phyloP scores from a whole-genome alignment of 2,888 invertebrate species.

The Drosophila quinaria region DNA sequence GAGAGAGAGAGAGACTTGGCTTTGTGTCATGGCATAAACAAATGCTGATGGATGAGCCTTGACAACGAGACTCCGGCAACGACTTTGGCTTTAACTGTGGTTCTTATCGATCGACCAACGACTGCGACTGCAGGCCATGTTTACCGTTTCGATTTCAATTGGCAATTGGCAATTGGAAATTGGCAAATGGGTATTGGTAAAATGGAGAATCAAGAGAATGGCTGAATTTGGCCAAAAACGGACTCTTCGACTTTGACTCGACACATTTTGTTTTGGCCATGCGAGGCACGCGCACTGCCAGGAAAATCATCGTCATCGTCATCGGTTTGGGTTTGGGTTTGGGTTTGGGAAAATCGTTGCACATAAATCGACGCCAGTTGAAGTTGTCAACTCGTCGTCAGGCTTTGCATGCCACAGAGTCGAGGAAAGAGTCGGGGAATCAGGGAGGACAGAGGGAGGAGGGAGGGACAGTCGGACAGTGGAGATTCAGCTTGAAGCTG shows the following conservation, averaged over 20 bases:
- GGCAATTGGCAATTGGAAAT: slow-evolving; percentile 25
- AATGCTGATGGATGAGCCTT: slow-evolving; percentile 58
- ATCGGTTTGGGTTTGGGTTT: too few species aligned
- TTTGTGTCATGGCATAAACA: slow-evolving; percentile 30
- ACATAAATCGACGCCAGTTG: slow-evolving; percentile 71
- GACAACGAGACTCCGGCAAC: slow-evolving; percentile 35
- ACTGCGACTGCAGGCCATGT: slow-evolving; percentile 38
- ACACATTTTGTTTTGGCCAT: slow-evolving; percentile 32
- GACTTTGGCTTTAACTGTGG: slow-evolving; percentile 20
- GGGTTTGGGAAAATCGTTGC: slow-evolving; percentile 34
- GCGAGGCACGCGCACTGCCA: slow-evolving; percentile 52
- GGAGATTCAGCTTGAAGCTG: slow-evolving; percentile 6
- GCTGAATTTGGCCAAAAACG: slow-evolving; percentile 28
- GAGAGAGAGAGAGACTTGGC: slow-evolving; percentile 9
- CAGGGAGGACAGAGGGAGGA: too few species aligned
- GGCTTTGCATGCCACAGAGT: slow-evolving; percentile 13
- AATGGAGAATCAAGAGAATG: slow-evolving; percentile 25
- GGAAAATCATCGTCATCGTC: slow-evolving; percentile 6
- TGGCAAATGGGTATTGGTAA: slow-evolving; percentile 17
- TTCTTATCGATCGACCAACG: slow-evolving; percentile 34
- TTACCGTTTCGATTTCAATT: slow-evolving; percentile 65
- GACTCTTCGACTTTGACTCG: slow-evolving; percentile 4
- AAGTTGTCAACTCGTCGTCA: slow-evolving; percentile 63
- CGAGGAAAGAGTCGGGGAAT: too few species aligned
- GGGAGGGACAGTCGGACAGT: neutral